phyloP scores from a whole-genome alignment of 1,140 invertebrate species.

The Drosophila rhopaloa region DNA sequence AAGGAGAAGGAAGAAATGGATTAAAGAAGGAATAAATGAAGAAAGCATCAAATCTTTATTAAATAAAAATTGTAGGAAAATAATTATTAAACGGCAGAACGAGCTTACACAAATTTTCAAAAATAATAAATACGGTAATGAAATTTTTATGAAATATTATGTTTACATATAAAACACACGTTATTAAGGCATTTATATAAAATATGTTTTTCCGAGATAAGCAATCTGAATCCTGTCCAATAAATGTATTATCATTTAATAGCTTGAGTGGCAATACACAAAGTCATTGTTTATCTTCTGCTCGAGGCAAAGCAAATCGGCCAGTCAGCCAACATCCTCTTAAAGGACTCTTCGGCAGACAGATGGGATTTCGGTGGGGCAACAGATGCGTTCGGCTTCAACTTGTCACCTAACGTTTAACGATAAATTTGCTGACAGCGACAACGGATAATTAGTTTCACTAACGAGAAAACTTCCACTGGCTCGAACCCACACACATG shows the following conservation, averaged over 20 bases:
- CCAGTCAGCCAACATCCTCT: conserved; percentile 29
- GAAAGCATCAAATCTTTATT: conserved; percentile 1
- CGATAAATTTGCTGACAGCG: conserved; percentile 81
- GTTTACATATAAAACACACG: background rate
- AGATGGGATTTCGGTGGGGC: conserved; percentile 10
- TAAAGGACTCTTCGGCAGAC: conserved; percentile 25
- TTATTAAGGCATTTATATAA: background rate
- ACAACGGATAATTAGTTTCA: conserved; percentile 83
- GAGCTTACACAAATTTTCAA: too few relatives aligned
- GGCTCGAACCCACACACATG: conserved; percentile 42
- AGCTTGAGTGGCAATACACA: conserved; percentile 5
- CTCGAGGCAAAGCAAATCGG: conserved; percentile 23
- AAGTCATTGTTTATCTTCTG: conserved; percentile 44
- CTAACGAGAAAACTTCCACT: conserved; percentile 82
- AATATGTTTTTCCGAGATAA: background rate
- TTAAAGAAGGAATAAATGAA: background rate
- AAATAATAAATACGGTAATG: background rate
- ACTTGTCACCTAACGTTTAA: conserved; percentile 78
- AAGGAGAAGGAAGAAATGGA: background rate
- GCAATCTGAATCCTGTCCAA: background rate
- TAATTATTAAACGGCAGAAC: too few relatives aligned
- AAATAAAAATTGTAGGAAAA: background rate
- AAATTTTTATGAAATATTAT: too few relatives aligned
- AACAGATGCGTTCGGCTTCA: conserved; percentile 56
- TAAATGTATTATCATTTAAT: conserved; percentile 18